Conservation (phyloP, 37 sponge, comb jelly and placozoan genomes). For the Halichondria panicea region DNA sequence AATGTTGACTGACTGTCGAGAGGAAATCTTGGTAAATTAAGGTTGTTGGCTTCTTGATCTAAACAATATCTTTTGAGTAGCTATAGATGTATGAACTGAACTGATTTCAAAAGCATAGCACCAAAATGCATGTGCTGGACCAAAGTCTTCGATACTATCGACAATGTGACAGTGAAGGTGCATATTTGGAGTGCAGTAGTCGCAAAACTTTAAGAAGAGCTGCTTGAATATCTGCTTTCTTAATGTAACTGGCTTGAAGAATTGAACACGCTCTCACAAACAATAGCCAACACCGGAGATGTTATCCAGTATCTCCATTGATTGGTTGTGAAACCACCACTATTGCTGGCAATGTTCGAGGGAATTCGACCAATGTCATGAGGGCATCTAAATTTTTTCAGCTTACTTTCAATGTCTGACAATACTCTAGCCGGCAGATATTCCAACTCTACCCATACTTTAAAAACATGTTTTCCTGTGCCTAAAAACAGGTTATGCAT, state of each 20-base stretch:
- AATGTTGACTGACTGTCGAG: too few species aligned
- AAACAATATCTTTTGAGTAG: too few species aligned
- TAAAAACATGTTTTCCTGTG: constrained; percentile 34
- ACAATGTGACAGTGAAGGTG: constrained; percentile 36
- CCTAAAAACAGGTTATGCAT: constrained; percentile 60
- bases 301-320: constrained; percentile 62
- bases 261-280: constrained; percentile 56
- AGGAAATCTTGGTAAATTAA: too few species aligned
- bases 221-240: neutral
- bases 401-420: constrained; percentile 13
- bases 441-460: constrained; percentile 1
- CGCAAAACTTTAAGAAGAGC: neutral
- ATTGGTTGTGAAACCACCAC: constrained; percentile 57
- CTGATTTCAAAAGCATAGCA: constrained; percentile 44
- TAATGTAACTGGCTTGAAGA: too few species aligned
- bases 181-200: constrained; percentile 28
- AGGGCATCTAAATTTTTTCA: constrained; percentile 24
- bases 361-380: constrained; percentile 43
- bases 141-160: constrained; percentile 29
- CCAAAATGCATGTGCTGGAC: constrained; percentile 45
- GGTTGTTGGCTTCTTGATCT: too few species aligned
- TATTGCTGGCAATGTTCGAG: constrained; percentile 33
- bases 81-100: too few species aligned
- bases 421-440: constrained; percentile 2
- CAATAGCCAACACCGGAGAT: constrained; percentile 38